phyloP scores from a whole-genome alignment of 2,888 invertebrate species.

The Eristalis intricaria region DNA sequence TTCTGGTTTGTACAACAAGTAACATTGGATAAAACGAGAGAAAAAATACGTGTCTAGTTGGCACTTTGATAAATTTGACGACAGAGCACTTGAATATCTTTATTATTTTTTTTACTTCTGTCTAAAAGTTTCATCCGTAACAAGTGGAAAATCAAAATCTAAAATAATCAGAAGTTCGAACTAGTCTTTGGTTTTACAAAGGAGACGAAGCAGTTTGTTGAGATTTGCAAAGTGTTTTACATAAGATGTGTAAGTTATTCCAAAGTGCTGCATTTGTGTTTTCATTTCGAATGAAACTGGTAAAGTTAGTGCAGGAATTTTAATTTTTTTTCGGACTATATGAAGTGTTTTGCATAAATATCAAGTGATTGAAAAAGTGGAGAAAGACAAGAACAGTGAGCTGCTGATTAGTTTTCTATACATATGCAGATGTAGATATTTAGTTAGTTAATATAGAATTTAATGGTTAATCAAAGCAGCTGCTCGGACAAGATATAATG shows the following conservation, averaged over 20 bases:
- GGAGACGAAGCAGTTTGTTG: constrained; percentile 32
- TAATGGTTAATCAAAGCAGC: constrained; percentile 25
- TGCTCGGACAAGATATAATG: constrained; percentile 1
- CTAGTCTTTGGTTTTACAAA: background rate
- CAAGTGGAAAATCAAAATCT: constrained; percentile 46
- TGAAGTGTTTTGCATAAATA: constrained; percentile 4
- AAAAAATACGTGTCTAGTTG: constrained; percentile 74
- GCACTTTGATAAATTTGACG: constrained; percentile 73
- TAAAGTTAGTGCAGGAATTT: constrained; percentile 41
- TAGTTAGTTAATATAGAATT: background rate
- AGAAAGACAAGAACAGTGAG: constrained; percentile 30
- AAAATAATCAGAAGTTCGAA: constrained; percentile 13
- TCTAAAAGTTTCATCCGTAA: constrained; percentile 46
- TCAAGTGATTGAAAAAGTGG: constrained; percentile 18
- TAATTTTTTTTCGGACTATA: background rate
- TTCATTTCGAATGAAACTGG: constrained; percentile 31
- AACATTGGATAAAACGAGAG: constrained; percentile 69
- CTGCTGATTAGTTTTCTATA: background rate
- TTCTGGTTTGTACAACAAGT: constrained; percentile 65
- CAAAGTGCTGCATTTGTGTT: constrained; percentile 28
- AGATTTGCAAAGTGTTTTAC: constrained; percentile 51
- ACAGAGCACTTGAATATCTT: constrained; percentile 47
- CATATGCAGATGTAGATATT: background rate
- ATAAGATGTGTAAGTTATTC: constrained; percentile 68
- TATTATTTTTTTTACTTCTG: constrained; percentile 37